Evolutionary conservation across 2,888 invertebrate species (phyloP).

Genomic region (Agonopterix arenella): DNA sequence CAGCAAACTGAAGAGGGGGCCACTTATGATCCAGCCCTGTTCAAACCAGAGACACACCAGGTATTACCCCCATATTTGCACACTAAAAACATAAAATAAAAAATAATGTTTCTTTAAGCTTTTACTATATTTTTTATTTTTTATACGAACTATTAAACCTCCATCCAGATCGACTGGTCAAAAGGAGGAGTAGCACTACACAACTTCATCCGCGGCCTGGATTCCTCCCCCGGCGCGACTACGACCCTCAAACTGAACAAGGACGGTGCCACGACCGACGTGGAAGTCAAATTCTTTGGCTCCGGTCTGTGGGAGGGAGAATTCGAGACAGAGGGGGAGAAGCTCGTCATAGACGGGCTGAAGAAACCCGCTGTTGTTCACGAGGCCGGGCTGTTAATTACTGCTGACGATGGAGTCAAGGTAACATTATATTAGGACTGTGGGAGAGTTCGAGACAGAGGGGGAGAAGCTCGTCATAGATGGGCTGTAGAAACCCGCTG

Average conservation of each 20-base stretch:
- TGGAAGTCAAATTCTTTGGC: conserved; percentile 82
- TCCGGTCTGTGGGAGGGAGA: conserved; percentile 82
- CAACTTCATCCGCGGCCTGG: conserved; percentile 95
- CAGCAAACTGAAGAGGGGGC: conserved; percentile 91
- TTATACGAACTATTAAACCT: too few species aligned
- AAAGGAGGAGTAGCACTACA: conserved; percentile 86
- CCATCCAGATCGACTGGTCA: conserved; percentile 83
- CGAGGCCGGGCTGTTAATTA: conserved; percentile 86
- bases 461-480: conserved; percentile 79
- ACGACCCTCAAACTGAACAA: conserved; percentile 64
- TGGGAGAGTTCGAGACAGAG: conserved; percentile 59
- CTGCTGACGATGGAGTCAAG: conserved; percentile 87
- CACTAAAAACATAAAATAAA: too few species aligned
- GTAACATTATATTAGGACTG: conserved; percentile 43
- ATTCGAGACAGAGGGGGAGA: conserved; percentile 72
- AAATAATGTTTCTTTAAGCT: too few species aligned
- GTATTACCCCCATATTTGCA: too few species aligned
- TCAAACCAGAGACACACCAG: conserved; percentile 89
- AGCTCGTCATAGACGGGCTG: conserved; percentile 79
- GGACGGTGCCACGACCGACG: conserved; percentile 37
- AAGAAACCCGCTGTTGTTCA: conserved; percentile 82
- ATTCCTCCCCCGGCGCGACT: conserved; percentile 96
- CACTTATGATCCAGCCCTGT: conserved; percentile 93
- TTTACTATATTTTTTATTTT: too few species aligned
- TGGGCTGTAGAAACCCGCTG: conserved; percentile 77